Percentiles rank a stretch among this genome's conserved stretches.
Conservation (phyloP, 2,113 vertebrate species). For the Indicator maculatus region DNA sequence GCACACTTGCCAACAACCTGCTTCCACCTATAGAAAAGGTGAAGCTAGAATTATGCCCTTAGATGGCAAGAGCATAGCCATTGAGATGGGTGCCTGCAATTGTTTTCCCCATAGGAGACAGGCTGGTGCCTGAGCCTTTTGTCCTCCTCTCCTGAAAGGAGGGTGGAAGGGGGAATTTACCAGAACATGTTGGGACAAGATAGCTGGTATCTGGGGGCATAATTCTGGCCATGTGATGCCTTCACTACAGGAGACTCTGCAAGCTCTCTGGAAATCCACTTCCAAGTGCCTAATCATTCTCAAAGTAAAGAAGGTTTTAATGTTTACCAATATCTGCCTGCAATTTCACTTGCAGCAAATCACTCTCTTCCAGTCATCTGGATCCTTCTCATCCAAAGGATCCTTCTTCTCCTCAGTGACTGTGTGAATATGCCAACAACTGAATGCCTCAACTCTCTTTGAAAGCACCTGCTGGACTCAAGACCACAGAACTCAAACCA, state of each 20-base stretch:
- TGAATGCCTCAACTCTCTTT: background rate
- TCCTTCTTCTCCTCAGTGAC: background rate
- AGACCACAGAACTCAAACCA: background rate
- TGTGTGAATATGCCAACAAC: background rate
- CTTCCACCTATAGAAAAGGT: too few relatives aligned
- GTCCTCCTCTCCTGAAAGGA: too few relatives aligned
- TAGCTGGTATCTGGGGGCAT: too few relatives aligned
- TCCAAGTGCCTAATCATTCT: background rate
- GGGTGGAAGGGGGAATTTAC: too few relatives aligned
- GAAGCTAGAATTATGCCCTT: too few relatives aligned
- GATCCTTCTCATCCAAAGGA: background rate
- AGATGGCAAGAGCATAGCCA: too few relatives aligned
- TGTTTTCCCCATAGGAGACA: too few relatives aligned
- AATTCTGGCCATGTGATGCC: too few relatives aligned
- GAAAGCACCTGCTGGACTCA: background rate
- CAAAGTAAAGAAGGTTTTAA: background rate
- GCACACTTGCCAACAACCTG: too few relatives aligned
- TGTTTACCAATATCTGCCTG: background rate
- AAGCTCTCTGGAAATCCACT: background rate
- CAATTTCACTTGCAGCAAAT: background rate
- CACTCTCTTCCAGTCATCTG: accelerated
- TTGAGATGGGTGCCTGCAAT: too few relatives aligned
- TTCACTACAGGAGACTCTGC: background rate
- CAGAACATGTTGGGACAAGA: too few relatives aligned
- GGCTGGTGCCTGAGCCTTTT: too few relatives aligned